Conservation (phyloP, 2,797 vertebrate species). For the Perodicticus potto region DNA sequence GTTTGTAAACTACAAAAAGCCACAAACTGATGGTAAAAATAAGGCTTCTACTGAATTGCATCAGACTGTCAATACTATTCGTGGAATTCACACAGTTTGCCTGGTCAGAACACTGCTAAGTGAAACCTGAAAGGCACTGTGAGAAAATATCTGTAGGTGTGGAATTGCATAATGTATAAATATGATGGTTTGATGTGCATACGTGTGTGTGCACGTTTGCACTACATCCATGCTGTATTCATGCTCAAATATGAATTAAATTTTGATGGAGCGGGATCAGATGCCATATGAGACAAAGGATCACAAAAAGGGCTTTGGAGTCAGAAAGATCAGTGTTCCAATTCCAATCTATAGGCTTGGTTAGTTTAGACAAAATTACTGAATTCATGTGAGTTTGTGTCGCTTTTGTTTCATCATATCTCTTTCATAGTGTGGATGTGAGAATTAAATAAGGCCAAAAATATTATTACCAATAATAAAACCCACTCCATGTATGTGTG, state of each 20-base stretch:
- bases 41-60: constrained; percentile 14
- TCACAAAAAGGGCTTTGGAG: constrained; percentile 1
- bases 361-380: background rate
- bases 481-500: background rate
- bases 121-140: constrained; percentile 72
- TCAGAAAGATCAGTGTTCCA: background rate
- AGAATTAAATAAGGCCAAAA: background rate
- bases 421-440: background rate
- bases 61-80: constrained; percentile 49
- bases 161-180: constrained; percentile 54
- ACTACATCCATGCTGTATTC: constrained; percentile 17
- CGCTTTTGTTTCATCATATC: background rate
- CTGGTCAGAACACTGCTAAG: background rate
- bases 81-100: constrained; percentile 43
- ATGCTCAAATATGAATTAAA: background rate
- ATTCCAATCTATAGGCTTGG: background rate
- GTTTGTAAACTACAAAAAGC: constrained; percentile 33
- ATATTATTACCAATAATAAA: constrained; percentile 9
- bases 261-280: background rate
- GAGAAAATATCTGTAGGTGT: constrained; percentile 74
- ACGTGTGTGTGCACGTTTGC: background rate
- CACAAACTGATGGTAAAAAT: background rate
- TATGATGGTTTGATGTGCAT: constrained; percentile 12
- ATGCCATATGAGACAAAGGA: background rate
- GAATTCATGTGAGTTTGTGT: background rate